These are phyloP conservation scores for Chaetoderma sp. DNA, from an alignment of 2,888 invertebrate species.

Conservation along the genomic window DNA sequence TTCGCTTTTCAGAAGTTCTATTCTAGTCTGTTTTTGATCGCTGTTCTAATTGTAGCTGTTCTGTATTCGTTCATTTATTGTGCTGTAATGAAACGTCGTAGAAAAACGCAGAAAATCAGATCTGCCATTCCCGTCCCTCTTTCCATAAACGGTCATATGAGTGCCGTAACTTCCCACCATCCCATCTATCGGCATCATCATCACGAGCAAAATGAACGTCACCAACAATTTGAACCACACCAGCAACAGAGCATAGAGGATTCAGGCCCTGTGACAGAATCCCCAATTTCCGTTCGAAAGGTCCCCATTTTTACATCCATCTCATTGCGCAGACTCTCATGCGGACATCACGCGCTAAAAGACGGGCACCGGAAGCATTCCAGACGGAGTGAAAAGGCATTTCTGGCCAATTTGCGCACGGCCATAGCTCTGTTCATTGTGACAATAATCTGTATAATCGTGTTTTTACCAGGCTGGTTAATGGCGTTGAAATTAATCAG, in stretches of 20 bases:
- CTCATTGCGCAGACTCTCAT: background rate
- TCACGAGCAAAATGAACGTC: too few species aligned
- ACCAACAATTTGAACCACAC: too few species aligned
- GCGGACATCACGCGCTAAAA: background rate
- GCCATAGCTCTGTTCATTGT: constrained; percentile 5
- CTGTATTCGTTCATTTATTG: background rate
- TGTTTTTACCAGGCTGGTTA: constrained; percentile 6
- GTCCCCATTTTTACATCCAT: background rate
- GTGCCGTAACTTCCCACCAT: too few species aligned
- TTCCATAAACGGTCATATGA: background rate
- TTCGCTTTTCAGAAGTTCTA: background rate
- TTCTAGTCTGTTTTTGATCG: constrained; percentile 1
- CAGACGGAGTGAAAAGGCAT: constrained; percentile 1
- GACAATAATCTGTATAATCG: background rate
- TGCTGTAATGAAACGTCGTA: background rate
- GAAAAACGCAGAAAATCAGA: constrained; percentile 8
- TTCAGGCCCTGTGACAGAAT: too few species aligned
- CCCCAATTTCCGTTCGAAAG: background rate
- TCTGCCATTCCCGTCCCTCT: background rate
- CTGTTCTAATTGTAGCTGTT: constrained; percentile 1
- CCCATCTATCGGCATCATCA: too few species aligned
- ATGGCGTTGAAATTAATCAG: background rate
- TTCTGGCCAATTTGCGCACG: constrained; percentile 3
- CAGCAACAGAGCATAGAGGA: too few species aligned
- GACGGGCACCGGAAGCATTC: background rate